Evolutionary conservation across 2,797 vertebrate species (phyloP).

Genomic region (Microtus obscurus): DNA sequence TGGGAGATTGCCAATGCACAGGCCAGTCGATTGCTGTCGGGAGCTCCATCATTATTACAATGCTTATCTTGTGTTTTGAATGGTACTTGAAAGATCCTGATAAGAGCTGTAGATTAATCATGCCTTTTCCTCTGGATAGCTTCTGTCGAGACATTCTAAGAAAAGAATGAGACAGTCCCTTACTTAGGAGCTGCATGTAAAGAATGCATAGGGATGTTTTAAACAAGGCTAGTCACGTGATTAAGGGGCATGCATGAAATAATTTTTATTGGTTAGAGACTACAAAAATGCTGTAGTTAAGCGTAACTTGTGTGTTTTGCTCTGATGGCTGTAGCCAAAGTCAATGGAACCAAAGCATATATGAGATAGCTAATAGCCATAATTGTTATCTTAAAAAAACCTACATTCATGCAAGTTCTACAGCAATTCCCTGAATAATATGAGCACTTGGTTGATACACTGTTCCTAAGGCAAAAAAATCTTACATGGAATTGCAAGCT

Average conservation of each 20-base stretch:
- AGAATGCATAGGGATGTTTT: background rate
- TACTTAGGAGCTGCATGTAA: background rate
- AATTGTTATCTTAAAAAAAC: background rate
- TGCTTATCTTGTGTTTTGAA: background rate
- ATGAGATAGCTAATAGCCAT: background rate
- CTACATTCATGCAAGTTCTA: background rate
- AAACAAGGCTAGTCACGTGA: background rate
- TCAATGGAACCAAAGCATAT: background rate
- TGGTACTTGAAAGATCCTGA: background rate
- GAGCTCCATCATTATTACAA: too few species aligned
- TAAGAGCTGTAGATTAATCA: background rate
- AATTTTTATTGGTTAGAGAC: background rate
- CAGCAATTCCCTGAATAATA: background rate
- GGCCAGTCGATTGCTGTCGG: background rate
- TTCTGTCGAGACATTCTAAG: background rate
- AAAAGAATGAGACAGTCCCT: background rate
- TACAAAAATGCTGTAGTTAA: background rate
- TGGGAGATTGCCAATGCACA: rapidly evolving
- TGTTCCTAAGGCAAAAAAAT: background rate
- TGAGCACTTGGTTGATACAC: background rate
- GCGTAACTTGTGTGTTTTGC: background rate
- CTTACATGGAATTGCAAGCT: background rate
- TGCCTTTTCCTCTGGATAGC: background rate
- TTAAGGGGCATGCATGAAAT: background rate
- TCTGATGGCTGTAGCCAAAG: background rate